Evolutionary conservation across 2,888 invertebrate genomes (phyloP), one percentile per base, ranked within the genome.

Genomic region (Ophion obscuratus): DNA sequence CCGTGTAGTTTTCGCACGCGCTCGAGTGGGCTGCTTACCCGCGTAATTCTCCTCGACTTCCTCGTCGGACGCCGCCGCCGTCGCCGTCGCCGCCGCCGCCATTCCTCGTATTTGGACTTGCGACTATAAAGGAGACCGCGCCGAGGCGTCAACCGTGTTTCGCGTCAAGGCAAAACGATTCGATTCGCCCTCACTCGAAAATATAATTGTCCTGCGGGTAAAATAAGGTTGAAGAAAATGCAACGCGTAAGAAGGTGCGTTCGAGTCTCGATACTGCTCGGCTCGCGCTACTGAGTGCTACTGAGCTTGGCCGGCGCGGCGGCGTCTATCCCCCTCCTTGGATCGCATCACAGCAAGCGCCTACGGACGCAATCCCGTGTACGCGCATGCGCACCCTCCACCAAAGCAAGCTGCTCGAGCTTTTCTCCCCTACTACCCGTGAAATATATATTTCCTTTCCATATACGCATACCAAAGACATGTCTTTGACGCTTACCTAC

Each of bases 11-110:
- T 87, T 87, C 84, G 79, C 83, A 87, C 84, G 66, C 74, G 31
- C 57, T 61, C 62, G n/a, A 59, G 67, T 62, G 76, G 62, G 62
- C 31, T 62, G 95, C 96, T 97, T 95, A 97, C 98, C 97, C 95
- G 97, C 97, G 94, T 96, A 97, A 94, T 96, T 97, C 94, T 97
- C 98, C 92, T 97, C 97, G 94, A 97, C 96, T 95, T 97, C 97
- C 93, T 97, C 97, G 93, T 97, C 97, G 89, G 97, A 97, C 95
- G 97, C 97, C 95, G 31, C 31, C 31, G 31, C 31, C 31, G 31
- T 4, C 31, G 31, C 31, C 31, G 31, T 4, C 31, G 31, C 31
- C 31, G 31, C 1, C 95, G 97, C 97, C 95, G 97, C 97, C 97
- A 97, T 97, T 91, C 85, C 79, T 79, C 66, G 80, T 75, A 76